Base-by-base conservation (phyloP, 2,888 invertebrate species). In the Steromphala cineraria region DNA sequence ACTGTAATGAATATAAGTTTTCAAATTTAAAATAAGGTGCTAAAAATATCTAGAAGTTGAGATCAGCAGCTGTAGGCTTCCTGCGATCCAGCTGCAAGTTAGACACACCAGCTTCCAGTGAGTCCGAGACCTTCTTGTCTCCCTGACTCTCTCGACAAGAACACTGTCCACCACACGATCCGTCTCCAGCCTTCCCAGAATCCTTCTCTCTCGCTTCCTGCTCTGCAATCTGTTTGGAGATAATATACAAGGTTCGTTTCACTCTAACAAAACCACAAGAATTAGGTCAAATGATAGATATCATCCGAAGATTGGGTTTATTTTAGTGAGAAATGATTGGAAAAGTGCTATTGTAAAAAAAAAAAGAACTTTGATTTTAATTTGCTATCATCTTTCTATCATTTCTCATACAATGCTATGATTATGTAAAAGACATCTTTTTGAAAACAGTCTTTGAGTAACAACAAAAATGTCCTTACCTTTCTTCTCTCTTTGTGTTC, bases 401-500 rank as follows among this genome's bases (percentile, higher is more conserved):
- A n/a, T n/a, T n/a, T n/a, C 36, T 36, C 7, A 36, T 36, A 4
- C 36, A 36, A 2, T 36, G 36, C 36, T 36, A 36, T 19, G n/a
- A 17, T 52, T 13, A 31, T 31, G 2, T 67, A 36, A 79, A 67
- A 53, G 21, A 24, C 31, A 19, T 28, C 52, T 40, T 56, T 53
- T 19, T 77, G 15, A 56, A 3, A 10, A n/a, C 8, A 3, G 28
- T 52, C 3, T 28, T 24, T 21, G 52, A 8, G 5, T 40, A 8
- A 40, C 13, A 17, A n/a, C 17, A 36, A 40, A 17, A 40, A 31
- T n/a, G 19, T 7, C 62, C 77, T 81, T 83, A 91, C 91, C 89
- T 90, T 91, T 78, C 90, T 85, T 79, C 91, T 88, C 53, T 92
- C 91, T 80, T 92, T 92, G 80, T 92, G 90, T 53, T 89, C 87